These are phyloP conservation scores for Enteromius paludinosus DNA, from an alignment of 2,797 vertebrate species.

Conservation along the genomic window DNA sequence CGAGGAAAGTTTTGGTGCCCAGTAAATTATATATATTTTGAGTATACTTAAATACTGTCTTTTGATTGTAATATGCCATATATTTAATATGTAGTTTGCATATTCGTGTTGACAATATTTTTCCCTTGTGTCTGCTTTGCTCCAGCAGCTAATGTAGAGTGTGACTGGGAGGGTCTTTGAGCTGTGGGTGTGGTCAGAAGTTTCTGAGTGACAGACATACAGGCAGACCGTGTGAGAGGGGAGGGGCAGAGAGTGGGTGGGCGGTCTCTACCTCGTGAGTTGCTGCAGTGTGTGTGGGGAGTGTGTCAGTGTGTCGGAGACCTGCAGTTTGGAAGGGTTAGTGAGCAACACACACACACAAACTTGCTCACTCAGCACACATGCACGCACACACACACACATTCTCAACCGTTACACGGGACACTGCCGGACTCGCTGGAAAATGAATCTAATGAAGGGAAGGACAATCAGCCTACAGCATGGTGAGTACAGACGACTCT, in stretches of 20 bases:
- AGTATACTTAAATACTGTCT: neutral
- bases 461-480: conserved; percentile 58
- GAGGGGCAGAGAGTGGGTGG: conserved; percentile 59
- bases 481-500: conserved; percentile 69
- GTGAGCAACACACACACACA: conserved; percentile 34
- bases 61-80: neutral
- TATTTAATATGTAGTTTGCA: neutral
- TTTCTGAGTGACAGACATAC: conserved; percentile 56
- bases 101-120: neutral
- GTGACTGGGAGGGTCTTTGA: conserved; percentile 4
- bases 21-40: neutral
- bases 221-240: conserved; percentile 25
- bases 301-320: conserved; percentile 64
- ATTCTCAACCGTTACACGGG: conserved; percentile 21
- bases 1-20: neutral
- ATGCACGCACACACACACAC: conserved; percentile 32
- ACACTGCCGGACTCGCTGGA: conserved; percentile 43
- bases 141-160: neutral
- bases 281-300: conserved; percentile 62
- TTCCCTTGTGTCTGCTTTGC: conserved; percentile 15
- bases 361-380: conserved; percentile 48
- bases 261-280: conserved; percentile 64
- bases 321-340: conserved; percentile 51
- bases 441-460: conserved; percentile 65
- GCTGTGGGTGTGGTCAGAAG: conserved; percentile 40